Conservation (phyloP, 2,113 vertebrate species). For the Callithrix jacchus region DNA sequence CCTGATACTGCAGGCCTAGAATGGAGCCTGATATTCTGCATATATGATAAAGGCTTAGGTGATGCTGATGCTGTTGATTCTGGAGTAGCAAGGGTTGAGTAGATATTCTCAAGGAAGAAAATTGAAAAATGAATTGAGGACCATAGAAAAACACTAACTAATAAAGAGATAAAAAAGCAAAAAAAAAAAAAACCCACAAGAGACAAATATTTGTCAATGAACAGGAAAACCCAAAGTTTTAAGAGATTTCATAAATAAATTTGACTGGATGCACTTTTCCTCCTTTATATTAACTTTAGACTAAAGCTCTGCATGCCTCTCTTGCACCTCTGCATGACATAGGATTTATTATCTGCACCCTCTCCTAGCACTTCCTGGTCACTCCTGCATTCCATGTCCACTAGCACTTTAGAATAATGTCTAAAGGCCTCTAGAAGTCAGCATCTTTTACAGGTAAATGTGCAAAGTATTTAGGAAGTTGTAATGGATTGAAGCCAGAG, state of each 20-base stretch:
- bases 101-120: neutral
- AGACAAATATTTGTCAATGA: neutral
- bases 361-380: neutral
- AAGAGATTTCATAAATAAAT: neutral
- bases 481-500: neutral
- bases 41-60: neutral
- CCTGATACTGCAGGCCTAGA: neutral
- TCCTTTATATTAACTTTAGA: neutral
- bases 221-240: neutral
- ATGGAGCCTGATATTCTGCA: neutral
- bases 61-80: fast-evolving
- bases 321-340: neutral
- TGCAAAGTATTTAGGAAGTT: neutral
- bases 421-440: neutral
- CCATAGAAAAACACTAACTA: neutral
- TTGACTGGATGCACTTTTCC: neutral
- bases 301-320: neutral
- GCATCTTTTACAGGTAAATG: neutral
- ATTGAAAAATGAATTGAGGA: neutral
- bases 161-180: neutral
- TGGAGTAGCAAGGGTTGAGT: neutral
- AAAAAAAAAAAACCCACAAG: neutral
- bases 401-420: neutral
- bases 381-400: neutral
- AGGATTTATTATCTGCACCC: neutral